phyloP scores from a whole-genome alignment of 2,888 invertebrate genomes.

The Matsumyia berberina region DNA sequence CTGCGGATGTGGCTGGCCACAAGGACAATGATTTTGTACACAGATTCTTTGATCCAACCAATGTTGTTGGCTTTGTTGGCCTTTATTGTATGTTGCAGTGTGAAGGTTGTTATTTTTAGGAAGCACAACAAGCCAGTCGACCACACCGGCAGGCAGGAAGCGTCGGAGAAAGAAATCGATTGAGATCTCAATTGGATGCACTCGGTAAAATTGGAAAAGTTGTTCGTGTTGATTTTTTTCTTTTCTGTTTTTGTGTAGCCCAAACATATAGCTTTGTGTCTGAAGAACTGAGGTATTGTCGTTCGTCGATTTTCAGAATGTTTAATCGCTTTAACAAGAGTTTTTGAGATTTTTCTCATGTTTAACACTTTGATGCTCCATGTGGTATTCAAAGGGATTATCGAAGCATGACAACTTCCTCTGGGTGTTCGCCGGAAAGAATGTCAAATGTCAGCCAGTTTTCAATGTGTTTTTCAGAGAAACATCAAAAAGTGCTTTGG shows the following conservation, averaged over 20 bases:
- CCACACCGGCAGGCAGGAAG: neutral
- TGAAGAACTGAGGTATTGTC: constrained; percentile 34
- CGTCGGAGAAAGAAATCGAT: constrained; percentile 45
- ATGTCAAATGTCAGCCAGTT: no score
- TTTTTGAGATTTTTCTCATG: no score
- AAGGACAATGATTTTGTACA: constrained; percentile 23
- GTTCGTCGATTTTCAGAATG: neutral
- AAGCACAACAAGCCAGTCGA: constrained; percentile 1
- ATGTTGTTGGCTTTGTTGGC: constrained; percentile 3
- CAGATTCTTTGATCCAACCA: constrained; percentile 4
- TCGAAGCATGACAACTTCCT: no score
- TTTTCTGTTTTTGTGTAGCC: neutral
- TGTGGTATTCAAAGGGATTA: no score
- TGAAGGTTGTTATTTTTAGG: constrained; percentile 39
- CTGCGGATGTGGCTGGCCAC: constrained; percentile 1
- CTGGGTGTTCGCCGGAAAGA: no score
- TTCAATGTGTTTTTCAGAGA: no score
- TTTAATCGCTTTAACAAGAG: no score
- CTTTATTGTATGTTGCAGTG: constrained; percentile 21
- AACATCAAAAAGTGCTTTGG: no score
- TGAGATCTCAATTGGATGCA: constrained; percentile 67
- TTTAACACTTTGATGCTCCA: no score
- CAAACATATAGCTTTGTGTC: constrained; percentile 17
- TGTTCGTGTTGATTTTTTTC: constrained; percentile 17
- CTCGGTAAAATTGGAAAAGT: constrained; percentile 70